These are phyloP conservation scores for Sebastes reedi DNA, from an alignment of 2,797 vertebrate species.

Conservation along the genomic window DNA sequence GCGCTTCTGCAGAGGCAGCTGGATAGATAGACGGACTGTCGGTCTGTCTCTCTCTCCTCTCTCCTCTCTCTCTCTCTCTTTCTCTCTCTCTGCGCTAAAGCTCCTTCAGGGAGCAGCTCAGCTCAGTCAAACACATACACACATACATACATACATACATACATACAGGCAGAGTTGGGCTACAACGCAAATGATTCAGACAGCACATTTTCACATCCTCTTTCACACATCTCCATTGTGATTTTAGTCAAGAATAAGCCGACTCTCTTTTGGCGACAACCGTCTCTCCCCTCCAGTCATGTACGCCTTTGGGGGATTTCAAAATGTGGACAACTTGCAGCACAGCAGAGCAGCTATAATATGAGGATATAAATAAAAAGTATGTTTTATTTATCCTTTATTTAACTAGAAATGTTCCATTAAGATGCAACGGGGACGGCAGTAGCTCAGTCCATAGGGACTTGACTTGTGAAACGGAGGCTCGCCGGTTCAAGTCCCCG, in stretches of 20 bases:
- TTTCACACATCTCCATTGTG: background rate
- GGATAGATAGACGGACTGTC: conserved; percentile 66
- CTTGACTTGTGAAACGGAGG: too few relatives aligned
- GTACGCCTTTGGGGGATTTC: background rate
- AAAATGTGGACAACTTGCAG: conserved; percentile 29
- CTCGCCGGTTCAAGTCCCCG: too few relatives aligned
- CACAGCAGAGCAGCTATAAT: conserved; percentile 12
- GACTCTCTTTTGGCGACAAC: conserved; percentile 1
- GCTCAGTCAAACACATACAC: conserved; percentile 1
- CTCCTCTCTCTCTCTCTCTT: background rate
- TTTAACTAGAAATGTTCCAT: background rate
- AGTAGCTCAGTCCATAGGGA: too few relatives aligned
- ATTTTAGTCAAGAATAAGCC: background rate
- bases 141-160: too few relatives aligned
- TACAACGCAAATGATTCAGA: conserved; percentile 33
- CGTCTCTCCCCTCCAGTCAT: conserved; percentile 3
- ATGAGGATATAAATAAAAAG: background rate
- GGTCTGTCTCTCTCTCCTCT: conserved; percentile 32
- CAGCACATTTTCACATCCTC: background rate
- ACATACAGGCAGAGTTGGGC: conserved; percentile 5
- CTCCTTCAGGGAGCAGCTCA: conserved; percentile 53
- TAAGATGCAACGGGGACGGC: background rate
- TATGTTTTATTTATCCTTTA: background rate
- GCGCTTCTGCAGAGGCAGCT: conserved; percentile 79
- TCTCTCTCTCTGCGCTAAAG: conserved; percentile 67